A percentile compares a stretch with the other conserved stretches of the same genome.
phyloP scores from a whole-genome alignment of 30 jellyfish, hydroid and myxozoan species.

The Aurelia aurita region DNA sequence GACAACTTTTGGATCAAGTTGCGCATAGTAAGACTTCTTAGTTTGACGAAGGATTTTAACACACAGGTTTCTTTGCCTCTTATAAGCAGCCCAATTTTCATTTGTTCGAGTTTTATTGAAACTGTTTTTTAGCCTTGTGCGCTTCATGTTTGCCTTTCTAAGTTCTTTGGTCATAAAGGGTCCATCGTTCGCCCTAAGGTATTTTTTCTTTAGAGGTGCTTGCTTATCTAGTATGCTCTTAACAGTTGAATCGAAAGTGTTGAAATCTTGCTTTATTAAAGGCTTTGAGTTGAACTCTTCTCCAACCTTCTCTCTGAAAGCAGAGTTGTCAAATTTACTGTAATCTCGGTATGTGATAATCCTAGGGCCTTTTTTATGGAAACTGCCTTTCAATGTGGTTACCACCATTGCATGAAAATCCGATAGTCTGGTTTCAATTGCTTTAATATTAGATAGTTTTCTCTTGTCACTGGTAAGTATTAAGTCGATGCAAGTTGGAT shows the following conservation, averaged over 20 bases:
- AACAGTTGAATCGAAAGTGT: constrained; percentile 4
- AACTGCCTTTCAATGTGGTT: too few relatives aligned
- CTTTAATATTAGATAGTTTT: neutral
- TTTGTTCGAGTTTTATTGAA: too few relatives aligned
- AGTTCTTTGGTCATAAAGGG: constrained; percentile 4
- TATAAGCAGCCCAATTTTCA: too few relatives aligned
- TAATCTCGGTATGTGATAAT: constrained; percentile 21
- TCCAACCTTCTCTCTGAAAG: constrained; percentile 48
- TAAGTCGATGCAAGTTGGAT: too few relatives aligned
- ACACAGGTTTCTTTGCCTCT: constrained; percentile 4
- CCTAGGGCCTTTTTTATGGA: constrained; percentile 33
- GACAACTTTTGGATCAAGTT: neutral
- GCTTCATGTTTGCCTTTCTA: too few relatives aligned
- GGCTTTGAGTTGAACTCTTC: constrained; percentile 37
- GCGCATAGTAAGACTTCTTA: neutral
- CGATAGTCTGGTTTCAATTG: too few relatives aligned
- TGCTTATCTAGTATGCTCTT: constrained; percentile 3
- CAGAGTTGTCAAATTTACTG: constrained; percentile 15
- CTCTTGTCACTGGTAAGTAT: too few relatives aligned
- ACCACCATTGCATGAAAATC: constrained; percentile 25
- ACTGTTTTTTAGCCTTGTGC: too few relatives aligned
- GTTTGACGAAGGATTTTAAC: neutral
- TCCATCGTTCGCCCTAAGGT: neutral
- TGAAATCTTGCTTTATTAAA: constrained; percentile 17
- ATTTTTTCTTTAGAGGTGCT: constrained; percentile 4